Evolutionary conservation across 2,113 vertebrate genomes (phyloP).

Genomic region (Oceanodroma tethys): DNA sequence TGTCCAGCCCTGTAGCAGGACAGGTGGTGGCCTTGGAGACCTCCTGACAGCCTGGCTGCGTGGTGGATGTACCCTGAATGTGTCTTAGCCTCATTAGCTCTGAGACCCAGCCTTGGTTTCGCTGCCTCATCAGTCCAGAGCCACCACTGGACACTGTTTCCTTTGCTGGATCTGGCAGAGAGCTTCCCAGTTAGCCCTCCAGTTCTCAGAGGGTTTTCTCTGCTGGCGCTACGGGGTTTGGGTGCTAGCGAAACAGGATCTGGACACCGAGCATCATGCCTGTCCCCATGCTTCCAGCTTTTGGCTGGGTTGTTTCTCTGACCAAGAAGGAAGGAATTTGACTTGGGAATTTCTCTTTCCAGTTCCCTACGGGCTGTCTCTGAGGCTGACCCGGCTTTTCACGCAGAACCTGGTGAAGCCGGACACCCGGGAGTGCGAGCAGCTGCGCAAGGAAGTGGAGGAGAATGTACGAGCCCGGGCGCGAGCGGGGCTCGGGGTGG

Average conservation of each 20-base stretch:
- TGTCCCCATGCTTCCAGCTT: not conserved
- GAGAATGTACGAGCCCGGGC: constrained; percentile 81
- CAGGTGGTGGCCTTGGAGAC: not conserved
- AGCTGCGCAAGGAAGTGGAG: constrained; percentile 86
- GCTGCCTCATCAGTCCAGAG: not conserved
- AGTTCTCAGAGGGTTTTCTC: not conserved
- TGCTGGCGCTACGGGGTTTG: not conserved
- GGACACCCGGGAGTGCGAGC: constrained; percentile 79
- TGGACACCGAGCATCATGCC: accelerated
- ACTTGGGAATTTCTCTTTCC: not conserved
- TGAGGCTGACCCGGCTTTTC: constrained; percentile 85
- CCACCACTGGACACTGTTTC: not conserved
- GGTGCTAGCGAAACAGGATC: not conserved
- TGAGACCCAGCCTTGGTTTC: not conserved
- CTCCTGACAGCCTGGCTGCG: accelerated
- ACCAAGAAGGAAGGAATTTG: not conserved
- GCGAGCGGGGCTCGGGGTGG: not conserved
- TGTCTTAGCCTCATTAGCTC: not conserved
- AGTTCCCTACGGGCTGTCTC: constrained; percentile 89
- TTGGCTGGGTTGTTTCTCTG: not conserved
- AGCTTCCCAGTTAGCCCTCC: not conserved
- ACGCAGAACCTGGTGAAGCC: constrained; percentile 82
- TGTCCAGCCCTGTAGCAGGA: not conserved
- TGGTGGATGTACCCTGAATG: not conserved
- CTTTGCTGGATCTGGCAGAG: not conserved